Evolutionary conservation across 2,113 vertebrate species (phyloP), one percentile per base, ranked within the genome.

Genomic region (pig (Sus scrofa)): DNA sequence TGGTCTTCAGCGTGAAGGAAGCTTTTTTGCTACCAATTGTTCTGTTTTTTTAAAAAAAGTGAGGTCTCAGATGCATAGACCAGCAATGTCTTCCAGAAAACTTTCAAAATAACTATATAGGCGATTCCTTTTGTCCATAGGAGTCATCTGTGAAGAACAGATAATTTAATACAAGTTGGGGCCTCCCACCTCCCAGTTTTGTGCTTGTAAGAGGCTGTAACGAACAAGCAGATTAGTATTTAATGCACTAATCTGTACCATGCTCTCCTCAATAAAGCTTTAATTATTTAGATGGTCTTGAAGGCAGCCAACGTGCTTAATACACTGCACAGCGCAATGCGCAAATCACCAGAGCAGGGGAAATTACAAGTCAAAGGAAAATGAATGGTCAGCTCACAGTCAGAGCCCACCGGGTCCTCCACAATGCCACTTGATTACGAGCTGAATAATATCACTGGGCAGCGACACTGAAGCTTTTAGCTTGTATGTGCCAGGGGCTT

Each of bases 251-350:
- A 94, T 89, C 73, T 96, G 83, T 68, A 63, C 18, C 27, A 37
- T 6, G 54, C 44, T 44, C 85, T 95, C 81, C 56, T 92, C 90
- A 88, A 54, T 63, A 97, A 96, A 97, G 97, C 82, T 79, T 96
- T 77, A 81, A 44, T 97, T 96, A 96, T 96, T 97, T 97, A 88
- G 84, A 94, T 87, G 30, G 63, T 94, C 94, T 94, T 83, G 79
- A 97, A 96, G 79, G 50, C 15, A 79, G 93, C 71, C 62, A 65
- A 34, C 3, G 10, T n/a, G 14, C 15, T 92, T 84, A 78, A 83
- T 34, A 68, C 14, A 26, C 62, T 67, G 89, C 44, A 77, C 87
- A 63, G 87, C 34, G 30, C 83, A 96, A 92, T 30, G 63, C 20
- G 58, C 84, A 85, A 94, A 52, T 50, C 1, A 15, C 82, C 18